Conservation (phyloP, 2,797 vertebrate genomes). For the Diplodus puntazzo region DNA sequence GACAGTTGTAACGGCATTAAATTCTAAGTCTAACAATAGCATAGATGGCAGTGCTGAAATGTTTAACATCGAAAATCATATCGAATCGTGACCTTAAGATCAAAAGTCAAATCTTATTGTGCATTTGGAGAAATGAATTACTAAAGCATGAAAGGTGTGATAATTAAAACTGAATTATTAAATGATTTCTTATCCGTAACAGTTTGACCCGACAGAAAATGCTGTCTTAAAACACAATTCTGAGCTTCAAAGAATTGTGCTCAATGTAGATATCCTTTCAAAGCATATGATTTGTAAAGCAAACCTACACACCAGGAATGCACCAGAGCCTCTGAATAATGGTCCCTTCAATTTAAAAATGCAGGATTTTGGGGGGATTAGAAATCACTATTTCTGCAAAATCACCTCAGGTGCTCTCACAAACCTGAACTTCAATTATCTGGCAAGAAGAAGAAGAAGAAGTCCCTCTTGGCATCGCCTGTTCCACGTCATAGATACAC, state of each 20-base stretch:
- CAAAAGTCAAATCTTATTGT: too few species aligned
- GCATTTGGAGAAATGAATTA: conserved; percentile 26
- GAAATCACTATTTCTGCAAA: conserved; percentile 17
- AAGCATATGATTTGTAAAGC: neutral
- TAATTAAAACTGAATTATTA: conserved; percentile 20
- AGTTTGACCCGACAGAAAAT: conserved; percentile 6
- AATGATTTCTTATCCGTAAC: conserved; percentile 30
- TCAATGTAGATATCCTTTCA: neutral
- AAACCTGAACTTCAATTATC: conserved; percentile 34
- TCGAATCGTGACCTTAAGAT: too few species aligned
- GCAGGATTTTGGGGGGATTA: conserved; percentile 8
- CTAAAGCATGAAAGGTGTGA: conserved; percentile 45
- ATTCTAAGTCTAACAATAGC: too few species aligned
- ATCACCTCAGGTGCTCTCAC: conserved; percentile 22
- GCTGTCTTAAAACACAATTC: neutral
- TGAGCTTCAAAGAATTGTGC: conserved; percentile 2
- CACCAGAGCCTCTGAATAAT: neutral
- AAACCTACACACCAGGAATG: neutral
- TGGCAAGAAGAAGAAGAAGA: too few species aligned
- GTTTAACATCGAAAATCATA: too few species aligned
- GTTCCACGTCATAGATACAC: conserved; percentile 26
- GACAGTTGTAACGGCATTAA: too few species aligned
- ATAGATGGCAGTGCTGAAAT: too few species aligned
- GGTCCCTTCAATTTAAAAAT: conserved; percentile 5
- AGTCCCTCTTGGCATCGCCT: conserved; percentile 12